Conservation (phyloP, 37 sponge, comb jelly and placozoan genomes). For the Corticium candelabrum region DNA sequence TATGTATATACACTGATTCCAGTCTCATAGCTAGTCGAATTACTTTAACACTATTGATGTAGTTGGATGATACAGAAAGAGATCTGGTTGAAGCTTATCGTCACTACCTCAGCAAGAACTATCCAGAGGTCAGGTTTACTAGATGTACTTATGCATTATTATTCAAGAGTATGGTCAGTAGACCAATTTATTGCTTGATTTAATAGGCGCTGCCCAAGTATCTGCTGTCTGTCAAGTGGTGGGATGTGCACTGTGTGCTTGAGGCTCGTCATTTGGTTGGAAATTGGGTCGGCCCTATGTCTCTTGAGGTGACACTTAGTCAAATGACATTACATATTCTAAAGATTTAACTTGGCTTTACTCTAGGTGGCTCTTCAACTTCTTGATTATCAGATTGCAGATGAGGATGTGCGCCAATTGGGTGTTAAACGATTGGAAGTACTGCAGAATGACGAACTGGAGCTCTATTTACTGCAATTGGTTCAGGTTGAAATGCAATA, state of each 20-base stretch:
- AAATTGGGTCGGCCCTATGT: neutral
- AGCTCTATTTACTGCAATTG: conserved; percentile 63
- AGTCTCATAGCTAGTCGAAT: too few species aligned
- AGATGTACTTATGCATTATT: too few species aligned
- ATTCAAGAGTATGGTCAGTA: too few species aligned
- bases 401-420: conserved; percentile 76
- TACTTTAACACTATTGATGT: too few species aligned
- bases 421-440: conserved; percentile 63
- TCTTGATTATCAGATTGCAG: conserved; percentile 79
- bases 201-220: neutral
- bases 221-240: conserved; percentile 2
- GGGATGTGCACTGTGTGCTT: neutral
- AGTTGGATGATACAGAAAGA: too few species aligned
- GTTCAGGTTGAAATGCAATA: conserved; percentile 29
- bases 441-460: conserved; percentile 51
- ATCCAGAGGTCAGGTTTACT: too few species aligned
- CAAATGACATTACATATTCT: neutral
- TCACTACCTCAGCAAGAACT: too few species aligned
- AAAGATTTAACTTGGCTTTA: neutral
- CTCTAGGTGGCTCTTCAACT: conserved; percentile 63
- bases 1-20: too few species aligned
- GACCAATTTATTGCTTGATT: neutral
- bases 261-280: neutral
- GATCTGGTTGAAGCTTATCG: too few species aligned
- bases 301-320: neutral